Conservation (phyloP, 1,140 invertebrate genomes). For the Elymnias hypermnestra region DNA sequence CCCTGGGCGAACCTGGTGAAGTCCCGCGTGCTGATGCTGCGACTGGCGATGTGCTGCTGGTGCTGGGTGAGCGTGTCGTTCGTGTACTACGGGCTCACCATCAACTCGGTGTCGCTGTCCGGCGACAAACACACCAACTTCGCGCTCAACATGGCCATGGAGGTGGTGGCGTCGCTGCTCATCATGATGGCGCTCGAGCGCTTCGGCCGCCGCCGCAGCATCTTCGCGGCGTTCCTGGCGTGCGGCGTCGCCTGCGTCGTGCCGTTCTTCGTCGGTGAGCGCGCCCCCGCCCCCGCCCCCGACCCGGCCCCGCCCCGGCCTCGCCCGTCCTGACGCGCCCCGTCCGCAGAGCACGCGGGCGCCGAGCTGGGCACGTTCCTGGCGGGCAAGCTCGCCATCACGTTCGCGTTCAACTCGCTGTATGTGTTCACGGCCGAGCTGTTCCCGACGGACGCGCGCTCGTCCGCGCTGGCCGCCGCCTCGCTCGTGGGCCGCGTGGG, state of each 20-base stretch:
- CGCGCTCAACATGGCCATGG: slow-evolving; percentile 80
- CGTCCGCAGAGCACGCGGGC: slow-evolving; percentile 30
- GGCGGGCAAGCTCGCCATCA: slow-evolving; percentile 84
- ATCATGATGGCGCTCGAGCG: slow-evolving; percentile 63
- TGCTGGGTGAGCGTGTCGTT: slow-evolving; percentile 86
- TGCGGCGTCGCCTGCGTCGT: slow-evolving; percentile 75
- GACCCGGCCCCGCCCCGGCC: neutral
- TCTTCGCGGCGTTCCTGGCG: slow-evolving; percentile 77
- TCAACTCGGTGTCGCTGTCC: slow-evolving; percentile 85
- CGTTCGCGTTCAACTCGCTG: slow-evolving; percentile 81
- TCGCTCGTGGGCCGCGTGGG: slow-evolving; percentile 85
- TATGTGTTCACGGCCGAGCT: slow-evolving; percentile 85
- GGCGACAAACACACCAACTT: slow-evolving; percentile 84
- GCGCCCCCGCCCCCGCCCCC: neutral
- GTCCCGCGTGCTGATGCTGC: slow-evolving; percentile 53
- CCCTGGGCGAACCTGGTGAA: slow-evolving; percentile 51
- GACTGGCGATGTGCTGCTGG: slow-evolving; percentile 79
- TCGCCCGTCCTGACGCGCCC: too few species aligned
- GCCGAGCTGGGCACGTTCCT: slow-evolving; percentile 78
- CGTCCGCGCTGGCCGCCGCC: slow-evolving; percentile 80
- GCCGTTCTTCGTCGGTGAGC: slow-evolving; percentile 58
- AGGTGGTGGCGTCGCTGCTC: slow-evolving; percentile 83
- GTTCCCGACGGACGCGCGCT: slow-evolving; percentile 82
- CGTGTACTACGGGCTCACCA: slow-evolving; percentile 88
- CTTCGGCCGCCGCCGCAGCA: slow-evolving; percentile 75